Evolutionary conservation across 2,888 invertebrate genomes (phyloP).

Genomic region (Drosophila colorata): DNA sequence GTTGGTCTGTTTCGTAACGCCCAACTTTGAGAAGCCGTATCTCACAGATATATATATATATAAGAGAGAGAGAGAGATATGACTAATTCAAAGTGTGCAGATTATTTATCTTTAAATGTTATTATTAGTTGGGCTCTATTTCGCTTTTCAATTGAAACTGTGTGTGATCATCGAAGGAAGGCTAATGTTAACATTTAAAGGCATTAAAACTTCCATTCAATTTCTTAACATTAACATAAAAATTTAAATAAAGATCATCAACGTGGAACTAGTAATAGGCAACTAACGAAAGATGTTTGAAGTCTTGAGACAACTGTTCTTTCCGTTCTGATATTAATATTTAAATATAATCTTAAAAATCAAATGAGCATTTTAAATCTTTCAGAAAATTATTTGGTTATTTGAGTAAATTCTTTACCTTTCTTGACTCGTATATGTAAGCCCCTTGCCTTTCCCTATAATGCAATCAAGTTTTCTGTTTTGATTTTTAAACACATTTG

Average conservation of each 20-base stretch:
- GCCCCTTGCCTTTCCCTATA: conserved; percentile 2
- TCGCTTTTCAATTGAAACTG: no score
- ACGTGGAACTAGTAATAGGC: no score
- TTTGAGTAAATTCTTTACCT: background rate
- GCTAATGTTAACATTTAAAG: no score
- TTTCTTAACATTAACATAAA: no score
- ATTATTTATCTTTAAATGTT: conserved; percentile 17
- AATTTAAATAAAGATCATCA: no score
- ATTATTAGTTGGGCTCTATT: background rate
- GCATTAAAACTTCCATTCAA: no score
- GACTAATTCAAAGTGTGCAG: background rate
- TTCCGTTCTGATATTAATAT: no score
- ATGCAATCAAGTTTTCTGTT: conserved; percentile 41
- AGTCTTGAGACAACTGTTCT: no score
- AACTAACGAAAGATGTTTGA: no score
- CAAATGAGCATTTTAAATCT: no score
- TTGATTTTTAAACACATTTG: conserved; percentile 61
- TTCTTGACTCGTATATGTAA: background rate
- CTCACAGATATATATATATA: background rate
- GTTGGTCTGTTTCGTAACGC: conserved; percentile 33
- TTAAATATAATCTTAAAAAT: no score
- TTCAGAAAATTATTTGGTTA: background rate
- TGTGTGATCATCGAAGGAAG: no score
- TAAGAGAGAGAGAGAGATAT: background rate
- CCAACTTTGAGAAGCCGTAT: conserved; percentile 8